Percentiles rank a stretch among this genome's conserved stretches.
Conservation (phyloP, 2,113 vertebrate genomes). For the Myrmecophaga tridactyla region DNA sequence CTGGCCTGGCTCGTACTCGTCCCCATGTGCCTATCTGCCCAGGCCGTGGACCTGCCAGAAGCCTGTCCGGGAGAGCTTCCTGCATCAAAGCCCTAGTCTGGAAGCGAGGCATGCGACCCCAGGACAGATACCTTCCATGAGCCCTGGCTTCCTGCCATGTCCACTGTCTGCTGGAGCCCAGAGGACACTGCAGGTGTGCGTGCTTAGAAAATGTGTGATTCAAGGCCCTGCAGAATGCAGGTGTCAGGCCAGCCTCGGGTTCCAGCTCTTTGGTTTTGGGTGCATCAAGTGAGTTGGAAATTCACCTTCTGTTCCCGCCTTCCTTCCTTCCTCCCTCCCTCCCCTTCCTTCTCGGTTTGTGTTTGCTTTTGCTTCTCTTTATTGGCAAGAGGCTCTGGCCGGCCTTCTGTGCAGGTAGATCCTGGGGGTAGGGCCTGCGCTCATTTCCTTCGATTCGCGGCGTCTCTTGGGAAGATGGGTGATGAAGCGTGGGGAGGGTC, state of each 20-base stretch:
- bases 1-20: background rate
- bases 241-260: fast-evolving
- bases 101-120: background rate
- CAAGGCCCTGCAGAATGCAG: fast-evolving
- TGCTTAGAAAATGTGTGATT: fast-evolving
- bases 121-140: background rate
- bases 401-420: background rate
- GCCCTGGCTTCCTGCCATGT: background rate
- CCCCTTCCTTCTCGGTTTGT: too few relatives aligned
- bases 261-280: background rate
- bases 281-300: fast-evolving
- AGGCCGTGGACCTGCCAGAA: background rate
- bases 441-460: background rate
- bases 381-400: background rate
- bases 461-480: fast-evolving
- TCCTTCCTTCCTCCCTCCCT: too few relatives aligned
- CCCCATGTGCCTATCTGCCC: too few relatives aligned
- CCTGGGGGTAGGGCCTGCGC: fast-evolving
- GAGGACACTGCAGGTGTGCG: background rate
- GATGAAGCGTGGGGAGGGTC: background rate
- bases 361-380: background rate
- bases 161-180: too few relatives aligned
- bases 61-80: too few relatives aligned
- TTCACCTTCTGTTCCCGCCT: background rate
- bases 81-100: background rate